These are phyloP conservation scores for Drosophila villosipedis DNA, from an alignment of 2,888 invertebrate genomes.

Conservation along the genomic window DNA sequence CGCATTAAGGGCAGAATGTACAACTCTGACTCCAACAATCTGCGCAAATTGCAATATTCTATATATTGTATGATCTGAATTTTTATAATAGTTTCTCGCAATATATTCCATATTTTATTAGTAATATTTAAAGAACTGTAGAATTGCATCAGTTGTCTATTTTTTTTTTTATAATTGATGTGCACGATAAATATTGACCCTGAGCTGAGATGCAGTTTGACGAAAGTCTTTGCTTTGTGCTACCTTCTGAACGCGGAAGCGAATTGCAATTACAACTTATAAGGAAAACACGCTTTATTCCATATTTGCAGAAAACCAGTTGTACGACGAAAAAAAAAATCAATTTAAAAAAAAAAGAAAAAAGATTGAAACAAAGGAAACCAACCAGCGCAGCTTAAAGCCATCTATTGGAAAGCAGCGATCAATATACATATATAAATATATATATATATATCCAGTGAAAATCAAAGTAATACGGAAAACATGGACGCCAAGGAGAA, in stretches of 20 bases:
- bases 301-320: slow-evolving; percentile 62
- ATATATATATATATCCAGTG: slow-evolving; percentile 3
- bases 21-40: neutral
- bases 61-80: neutral
- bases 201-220: slow-evolving; percentile 23
- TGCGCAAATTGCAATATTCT: neutral
- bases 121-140: neutral
- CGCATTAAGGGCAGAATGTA: slow-evolving; percentile 26
- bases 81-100: neutral
- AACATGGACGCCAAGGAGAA: slow-evolving; percentile 57
- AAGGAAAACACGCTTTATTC: slow-evolving; percentile 48
- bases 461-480: slow-evolving; percentile 6
- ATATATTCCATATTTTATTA: neutral
- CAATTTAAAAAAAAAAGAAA: slow-evolving; percentile 1
- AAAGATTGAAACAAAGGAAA: slow-evolving; percentile 20
- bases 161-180: no score
- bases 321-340: slow-evolving; percentile 19
- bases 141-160: neutral
- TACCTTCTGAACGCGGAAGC: slow-evolving; percentile 43
- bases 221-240: slow-evolving; percentile 5
- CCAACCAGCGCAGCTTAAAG: neutral
- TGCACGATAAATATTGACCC: slow-evolving; percentile 37
- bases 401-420: neutral
- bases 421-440: neutral
- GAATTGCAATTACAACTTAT: slow-evolving; percentile 49